phyloP scores from a whole-genome alignment of 2,113 vertebrate genomes.

The Pseudonaja textilis region DNA sequence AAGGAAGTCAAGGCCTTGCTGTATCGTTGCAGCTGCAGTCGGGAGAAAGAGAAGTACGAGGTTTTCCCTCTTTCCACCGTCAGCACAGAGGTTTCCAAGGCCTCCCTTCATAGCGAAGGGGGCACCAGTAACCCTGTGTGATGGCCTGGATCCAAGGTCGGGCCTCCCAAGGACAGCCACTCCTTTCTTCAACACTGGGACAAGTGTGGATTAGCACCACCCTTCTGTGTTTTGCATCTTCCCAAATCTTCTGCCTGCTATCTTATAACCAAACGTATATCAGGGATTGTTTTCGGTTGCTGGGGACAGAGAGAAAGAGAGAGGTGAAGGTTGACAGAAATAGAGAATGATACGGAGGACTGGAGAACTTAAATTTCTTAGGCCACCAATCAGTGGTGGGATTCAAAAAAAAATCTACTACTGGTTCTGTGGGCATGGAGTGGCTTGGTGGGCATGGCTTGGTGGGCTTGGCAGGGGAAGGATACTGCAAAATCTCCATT shows the following conservation, averaged over 20 bases:
- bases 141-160: neutral
- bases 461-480: too few relatives aligned
- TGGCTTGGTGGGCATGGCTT: too few relatives aligned
- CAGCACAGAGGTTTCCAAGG: slow-evolving; percentile 73
- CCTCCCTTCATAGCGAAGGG: slow-evolving; percentile 54
- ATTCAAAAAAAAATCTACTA: too few relatives aligned
- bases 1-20: slow-evolving; percentile 69
- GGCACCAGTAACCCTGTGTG: slow-evolving; percentile 40
- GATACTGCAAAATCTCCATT: too few relatives aligned
- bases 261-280: neutral
- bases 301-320: too few relatives aligned
- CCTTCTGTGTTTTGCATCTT: neutral
- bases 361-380: neutral
- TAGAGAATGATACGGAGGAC: neutral
- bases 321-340: neutral
- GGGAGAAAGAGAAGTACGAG: slow-evolving; percentile 67
- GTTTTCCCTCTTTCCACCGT: slow-evolving; percentile 74
- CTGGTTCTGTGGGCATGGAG: too few relatives aligned
- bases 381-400: too few relatives aligned
- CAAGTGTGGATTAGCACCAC: neutral
- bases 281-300: slow-evolving; percentile 6
- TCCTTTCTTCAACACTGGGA: neutral
- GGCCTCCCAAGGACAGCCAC: neutral
- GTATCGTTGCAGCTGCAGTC: slow-evolving; percentile 66
- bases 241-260: neutral